Evolutionary conservation across 2,888 invertebrate genomes (phyloP).

Genomic region (Apeira syringaria): DNA sequence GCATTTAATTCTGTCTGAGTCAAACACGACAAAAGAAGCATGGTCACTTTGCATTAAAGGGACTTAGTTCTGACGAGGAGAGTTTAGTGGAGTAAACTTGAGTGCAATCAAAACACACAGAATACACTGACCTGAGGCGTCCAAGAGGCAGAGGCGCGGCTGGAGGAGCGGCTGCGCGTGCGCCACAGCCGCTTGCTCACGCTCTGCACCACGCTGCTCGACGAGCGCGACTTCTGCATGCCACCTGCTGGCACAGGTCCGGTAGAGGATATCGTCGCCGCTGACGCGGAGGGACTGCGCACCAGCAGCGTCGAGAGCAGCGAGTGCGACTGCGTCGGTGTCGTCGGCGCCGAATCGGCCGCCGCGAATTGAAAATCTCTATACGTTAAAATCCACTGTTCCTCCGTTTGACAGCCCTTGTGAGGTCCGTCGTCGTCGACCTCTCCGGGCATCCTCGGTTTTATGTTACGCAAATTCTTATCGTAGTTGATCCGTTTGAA

Average conservation of each 20-base stretch:
- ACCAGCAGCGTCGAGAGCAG: slow-evolving; percentile 68
- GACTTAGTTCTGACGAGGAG: no score
- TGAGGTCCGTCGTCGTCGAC: slow-evolving; percentile 90
- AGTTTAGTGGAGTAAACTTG: no score
- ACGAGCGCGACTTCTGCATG: slow-evolving; percentile 96
- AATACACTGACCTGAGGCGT: slow-evolving; percentile 90
- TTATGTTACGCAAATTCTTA: slow-evolving; percentile 91
- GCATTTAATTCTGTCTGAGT: no score
- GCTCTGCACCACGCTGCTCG: slow-evolving; percentile 93
- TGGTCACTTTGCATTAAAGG: no score
- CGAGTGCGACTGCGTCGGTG: slow-evolving; percentile 62
- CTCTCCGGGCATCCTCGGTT: slow-evolving; percentile 89
- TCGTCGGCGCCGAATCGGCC: slow-evolving; percentile 70
- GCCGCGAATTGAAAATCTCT: slow-evolving; percentile 65
- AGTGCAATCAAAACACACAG: slow-evolving; percentile 26
- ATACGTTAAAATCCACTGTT: slow-evolving; percentile 87
- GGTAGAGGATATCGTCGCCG: slow-evolving; percentile 40
- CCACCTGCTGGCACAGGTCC: slow-evolving; percentile 82
- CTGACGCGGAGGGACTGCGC: slow-evolving; percentile 45
- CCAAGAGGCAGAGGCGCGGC: slow-evolving; percentile 88
- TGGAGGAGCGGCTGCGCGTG: slow-evolving; percentile 92
- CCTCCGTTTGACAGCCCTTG: slow-evolving; percentile 91
- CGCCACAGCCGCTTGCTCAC: slow-evolving; percentile 94
- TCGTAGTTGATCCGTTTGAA: slow-evolving; percentile 96
- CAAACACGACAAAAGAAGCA: no score